phyloP scores from a whole-genome alignment of 1,140 invertebrate genomes.

The Formica selysi region DNA sequence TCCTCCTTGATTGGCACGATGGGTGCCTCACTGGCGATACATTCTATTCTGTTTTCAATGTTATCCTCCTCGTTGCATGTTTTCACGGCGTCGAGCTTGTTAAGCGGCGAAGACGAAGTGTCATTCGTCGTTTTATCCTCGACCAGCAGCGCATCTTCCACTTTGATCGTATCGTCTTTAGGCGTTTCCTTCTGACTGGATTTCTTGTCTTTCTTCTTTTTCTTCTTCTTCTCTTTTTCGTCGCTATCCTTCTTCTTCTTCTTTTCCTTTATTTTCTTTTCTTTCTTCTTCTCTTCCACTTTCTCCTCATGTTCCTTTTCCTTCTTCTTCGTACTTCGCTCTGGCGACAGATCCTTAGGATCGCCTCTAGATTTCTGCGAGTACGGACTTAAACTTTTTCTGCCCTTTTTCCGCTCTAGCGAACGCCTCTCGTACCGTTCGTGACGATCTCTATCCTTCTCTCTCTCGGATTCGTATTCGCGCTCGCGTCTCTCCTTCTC shows the following conservation, averaged over 20 bases:
- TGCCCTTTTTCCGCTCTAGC: constrained; percentile 79
- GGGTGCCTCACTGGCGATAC: constrained; percentile 46
- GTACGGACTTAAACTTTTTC: constrained; percentile 81
- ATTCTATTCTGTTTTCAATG: constrained; percentile 70
- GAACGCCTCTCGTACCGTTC: constrained; percentile 83
- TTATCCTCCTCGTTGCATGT: constrained; percentile 63
- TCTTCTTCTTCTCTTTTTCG: constrained; percentile 86
- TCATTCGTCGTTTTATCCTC: constrained; percentile 61
- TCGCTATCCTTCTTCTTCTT: constrained; percentile 86
- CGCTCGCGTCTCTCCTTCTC: constrained; percentile 78
- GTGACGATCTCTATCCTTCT: constrained; percentile 81
- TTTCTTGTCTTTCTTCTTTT: constrained; percentile 86
- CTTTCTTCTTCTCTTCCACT: constrained; percentile 84
- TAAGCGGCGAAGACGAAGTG: constrained; percentile 51
- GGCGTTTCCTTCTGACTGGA: constrained; percentile 82
- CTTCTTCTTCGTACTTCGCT: constrained; percentile 82
- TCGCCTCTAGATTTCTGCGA: constrained; percentile 77
- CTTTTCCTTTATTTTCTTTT: constrained; percentile 87
- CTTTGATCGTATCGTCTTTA: constrained; percentile 81
- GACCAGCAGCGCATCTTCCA: constrained; percentile 64
- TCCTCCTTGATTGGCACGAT: constrained; percentile 74
- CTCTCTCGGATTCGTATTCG: constrained; percentile 73
- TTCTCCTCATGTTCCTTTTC: constrained; percentile 85
- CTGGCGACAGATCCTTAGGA: constrained; percentile 81
- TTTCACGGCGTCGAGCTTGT: constrained; percentile 58